A percentile compares a stretch with the other conserved stretches of the same genome.
These are phyloP conservation scores for Lasioglossum leucozonium DNA, from an alignment of 2,888 invertebrate species.

Conservation along the genomic window DNA sequence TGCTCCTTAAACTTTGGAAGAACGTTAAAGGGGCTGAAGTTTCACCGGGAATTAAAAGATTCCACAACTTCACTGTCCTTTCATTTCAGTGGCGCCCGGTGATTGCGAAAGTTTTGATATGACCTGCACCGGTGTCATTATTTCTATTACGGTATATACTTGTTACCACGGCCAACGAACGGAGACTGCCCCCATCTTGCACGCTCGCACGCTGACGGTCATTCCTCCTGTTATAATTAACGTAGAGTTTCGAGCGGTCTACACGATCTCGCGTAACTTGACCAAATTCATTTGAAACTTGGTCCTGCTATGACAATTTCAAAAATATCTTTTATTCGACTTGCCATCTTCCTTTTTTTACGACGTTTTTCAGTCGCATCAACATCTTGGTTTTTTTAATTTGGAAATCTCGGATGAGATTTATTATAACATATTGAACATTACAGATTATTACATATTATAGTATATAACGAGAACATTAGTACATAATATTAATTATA, in stretches of 20 bases:
- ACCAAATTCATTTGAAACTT: neutral
- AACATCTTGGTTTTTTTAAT: no score
- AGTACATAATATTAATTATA: no score
- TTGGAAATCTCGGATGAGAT: no score
- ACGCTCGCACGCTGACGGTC: neutral
- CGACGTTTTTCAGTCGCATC: no score
- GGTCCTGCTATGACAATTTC: neutral
- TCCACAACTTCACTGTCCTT: conserved; percentile 15
- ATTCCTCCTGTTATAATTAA: neutral
- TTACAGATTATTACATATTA: no score
- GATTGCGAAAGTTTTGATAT: conserved; percentile 1
- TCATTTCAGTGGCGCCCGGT: neutral
- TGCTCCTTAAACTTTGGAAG: neutral
- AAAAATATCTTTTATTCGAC: no score
- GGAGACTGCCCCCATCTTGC: neutral
- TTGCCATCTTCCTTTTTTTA: no score
- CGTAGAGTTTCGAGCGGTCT: neutral
- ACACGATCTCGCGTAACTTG: neutral
- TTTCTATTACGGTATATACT: conserved; percentile 9
- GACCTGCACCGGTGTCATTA: neutral
- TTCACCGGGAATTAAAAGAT: conserved; percentile 31
- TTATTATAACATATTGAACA: no score
- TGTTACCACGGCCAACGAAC: conserved; percentile 1
- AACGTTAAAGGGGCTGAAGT: neutral
- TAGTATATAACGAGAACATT: no score